Evolutionary conservation across 2,113 vertebrate genomes (phyloP).

Genomic region (Phyllopteryx taeniolatus): DNA sequence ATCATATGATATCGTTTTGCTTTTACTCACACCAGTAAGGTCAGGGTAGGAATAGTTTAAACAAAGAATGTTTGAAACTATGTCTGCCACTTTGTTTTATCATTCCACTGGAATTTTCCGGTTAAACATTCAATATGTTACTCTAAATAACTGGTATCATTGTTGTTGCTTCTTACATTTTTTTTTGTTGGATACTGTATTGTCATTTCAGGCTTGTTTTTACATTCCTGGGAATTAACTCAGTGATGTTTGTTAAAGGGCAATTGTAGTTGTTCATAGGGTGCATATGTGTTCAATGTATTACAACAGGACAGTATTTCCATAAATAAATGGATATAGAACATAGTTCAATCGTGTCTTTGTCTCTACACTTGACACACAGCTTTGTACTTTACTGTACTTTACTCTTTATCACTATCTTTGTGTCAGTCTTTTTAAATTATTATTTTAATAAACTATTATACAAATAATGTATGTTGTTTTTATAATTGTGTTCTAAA

Average conservation of each 20-base stretch:
- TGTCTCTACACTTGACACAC: constrained; percentile 13
- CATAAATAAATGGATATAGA: constrained; percentile 25
- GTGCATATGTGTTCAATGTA: constrained; percentile 22
- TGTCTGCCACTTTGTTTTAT: constrained; percentile 1
- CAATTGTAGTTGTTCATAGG: neutral
- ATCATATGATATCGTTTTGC: neutral
- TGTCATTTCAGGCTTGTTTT: constrained; percentile 6
- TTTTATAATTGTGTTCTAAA: neutral
- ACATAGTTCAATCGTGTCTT: constrained; percentile 13
- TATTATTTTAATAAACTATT: neutral
- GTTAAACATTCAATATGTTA: neutral
- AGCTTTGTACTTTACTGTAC: neutral
- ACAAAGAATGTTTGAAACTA: neutral
- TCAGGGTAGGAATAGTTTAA: constrained; percentile 6
- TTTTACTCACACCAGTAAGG: constrained; percentile 2
- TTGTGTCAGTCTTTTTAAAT: neutral
- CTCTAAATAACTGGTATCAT: constrained; percentile 1
- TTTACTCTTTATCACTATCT: neutral
- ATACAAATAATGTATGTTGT: neutral
- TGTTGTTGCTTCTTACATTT: neutral
- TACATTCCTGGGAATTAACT: constrained; percentile 5
- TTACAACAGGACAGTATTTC: constrained; percentile 13
- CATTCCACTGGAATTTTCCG: neutral
- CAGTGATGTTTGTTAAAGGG: constrained; percentile 3
- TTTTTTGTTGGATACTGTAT: constrained; percentile 5